Percentiles rank a stretch among this genome's conserved stretches.
Evolutionary conservation across 2,797 vertebrate genomes (phyloP).

Genomic region (Clarias platycephalus): DNA sequence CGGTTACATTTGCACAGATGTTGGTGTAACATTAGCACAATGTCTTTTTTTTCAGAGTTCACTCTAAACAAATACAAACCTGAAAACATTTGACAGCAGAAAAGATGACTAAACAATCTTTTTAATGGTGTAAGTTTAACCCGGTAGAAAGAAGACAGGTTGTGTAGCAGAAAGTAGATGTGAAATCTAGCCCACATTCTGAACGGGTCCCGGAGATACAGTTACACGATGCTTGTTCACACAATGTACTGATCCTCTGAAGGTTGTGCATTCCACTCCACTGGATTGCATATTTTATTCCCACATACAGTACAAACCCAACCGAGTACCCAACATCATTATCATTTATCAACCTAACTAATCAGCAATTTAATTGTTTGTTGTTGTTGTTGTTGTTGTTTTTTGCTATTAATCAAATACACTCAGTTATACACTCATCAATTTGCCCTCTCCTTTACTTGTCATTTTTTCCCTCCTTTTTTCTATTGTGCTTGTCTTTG

Average conservation of each 20-base stretch:
- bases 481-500: conserved; percentile 1
- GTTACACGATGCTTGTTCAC: conserved; percentile 38
- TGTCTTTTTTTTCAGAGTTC: conserved; percentile 63
- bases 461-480: neutral
- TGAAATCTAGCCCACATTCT: conserved; percentile 37
- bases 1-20: conserved; percentile 73
- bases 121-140: conserved; percentile 29
- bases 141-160: conserved; percentile 37
- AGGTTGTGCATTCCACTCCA: conserved; percentile 22
- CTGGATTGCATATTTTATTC: neutral
- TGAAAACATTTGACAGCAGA: conserved; percentile 17
- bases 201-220: conserved; percentile 28
- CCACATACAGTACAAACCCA: neutral
- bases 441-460: neutral
- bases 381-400: no score
- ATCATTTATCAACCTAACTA: neutral
- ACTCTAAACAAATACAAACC: conserved; percentile 56
- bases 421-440: neutral
- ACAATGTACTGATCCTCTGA: conserved; percentile 29
- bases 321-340: neutral
- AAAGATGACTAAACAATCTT: conserved; percentile 17
- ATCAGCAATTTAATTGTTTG: neutral
- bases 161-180: conserved; percentile 6
- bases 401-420: neutral
- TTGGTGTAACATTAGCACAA: conserved; percentile 40